Evolutionary conservation across 1,140 invertebrate species (phyloP).

Genomic region (Glomeris maerens): DNA sequence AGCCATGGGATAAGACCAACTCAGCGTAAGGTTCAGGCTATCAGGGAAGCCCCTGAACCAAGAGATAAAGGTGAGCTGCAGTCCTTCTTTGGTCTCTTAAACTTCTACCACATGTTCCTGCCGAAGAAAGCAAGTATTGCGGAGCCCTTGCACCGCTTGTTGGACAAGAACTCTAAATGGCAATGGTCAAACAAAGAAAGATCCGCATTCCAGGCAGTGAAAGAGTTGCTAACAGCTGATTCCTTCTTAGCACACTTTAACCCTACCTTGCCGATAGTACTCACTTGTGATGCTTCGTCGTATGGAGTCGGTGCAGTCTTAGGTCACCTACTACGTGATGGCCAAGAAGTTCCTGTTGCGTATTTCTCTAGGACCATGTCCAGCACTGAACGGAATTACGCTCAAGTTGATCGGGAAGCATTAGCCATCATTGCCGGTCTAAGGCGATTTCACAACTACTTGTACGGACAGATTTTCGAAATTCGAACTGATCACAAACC

Average conservation of each 20-base stretch:
- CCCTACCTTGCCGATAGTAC: slow-evolving; percentile 12
- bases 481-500: too few species aligned
- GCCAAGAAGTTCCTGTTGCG: slow-evolving; percentile 29
- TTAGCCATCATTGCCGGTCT: too few species aligned
- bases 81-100: not conserved
- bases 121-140: too few species aligned
- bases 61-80: not conserved
- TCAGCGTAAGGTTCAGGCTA: not conserved
- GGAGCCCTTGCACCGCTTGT: slow-evolving; percentile 28
- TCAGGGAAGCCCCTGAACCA: not conserved
- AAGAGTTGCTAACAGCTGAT: slow-evolving; percentile 19
- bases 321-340: slow-evolving; percentile 28
- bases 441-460: too few species aligned
- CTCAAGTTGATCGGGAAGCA: slow-evolving; percentile 40
- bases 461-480: too few species aligned
- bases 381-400: slow-evolving; percentile 34
- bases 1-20: not conserved
- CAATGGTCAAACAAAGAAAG: slow-evolving; percentile 25
- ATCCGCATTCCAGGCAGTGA: slow-evolving; percentile 27
- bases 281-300: slow-evolving; percentile 25
- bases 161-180: slow-evolving; percentile 28
- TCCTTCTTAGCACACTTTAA: slow-evolving; percentile 21
- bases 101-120: not conserved
- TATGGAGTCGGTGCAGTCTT: slow-evolving; percentile 36
- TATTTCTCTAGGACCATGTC: slow-evolving; percentile 32